Evolutionary conservation across 2,113 vertebrate genomes (phyloP), one percentile per base, ranked within the genome.

Genomic region (Myrmecobius fasciatus): DNA sequence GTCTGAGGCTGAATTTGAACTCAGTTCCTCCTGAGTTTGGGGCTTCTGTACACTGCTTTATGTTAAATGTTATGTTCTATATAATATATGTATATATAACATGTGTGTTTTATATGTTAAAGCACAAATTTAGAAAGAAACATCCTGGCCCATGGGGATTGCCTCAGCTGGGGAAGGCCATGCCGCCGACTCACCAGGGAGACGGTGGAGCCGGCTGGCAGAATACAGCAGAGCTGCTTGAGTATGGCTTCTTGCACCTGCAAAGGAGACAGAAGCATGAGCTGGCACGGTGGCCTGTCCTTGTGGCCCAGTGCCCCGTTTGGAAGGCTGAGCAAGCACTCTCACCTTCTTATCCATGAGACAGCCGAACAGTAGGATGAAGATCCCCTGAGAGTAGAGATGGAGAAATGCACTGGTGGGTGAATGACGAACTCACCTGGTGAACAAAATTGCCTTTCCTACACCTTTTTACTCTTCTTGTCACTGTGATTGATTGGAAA

Each of bases 271-370:
- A 91, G 53, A 60, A 3, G 36, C 26, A 22, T 12, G n/a, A 14
- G 67, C 31, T 46, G 43, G 48, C 25, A 14, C 24, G 10, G 6
- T 46, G 89, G 25, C 52, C 47, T 0, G 0, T 47, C 89, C 89
- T 92, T 51, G 2, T 2, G 31, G 48, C 56, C 25, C 83, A 46
- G 3, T 51, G 49, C 25, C 89, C 47, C 28, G 43, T 46, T 31
- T 0, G 1, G 54, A 26, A n/a, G 17, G 48, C 7, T 25, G 49
- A 31, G 53, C 0, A 5, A 60, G 28, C 53, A 67, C 56, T 93
- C 98, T 97, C 75, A 98, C 98, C 96, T 98, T 98, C 95, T 96
- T 98, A 94, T 98, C 98, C 94, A 95, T 94, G 28, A 98, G 98
- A 90, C 97, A 98, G 12, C 97, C 98, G 5, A 98, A 98, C 60